Conservation (phyloP, 1,140 invertebrate genomes). For the Drosophila bipectinata region DNA sequence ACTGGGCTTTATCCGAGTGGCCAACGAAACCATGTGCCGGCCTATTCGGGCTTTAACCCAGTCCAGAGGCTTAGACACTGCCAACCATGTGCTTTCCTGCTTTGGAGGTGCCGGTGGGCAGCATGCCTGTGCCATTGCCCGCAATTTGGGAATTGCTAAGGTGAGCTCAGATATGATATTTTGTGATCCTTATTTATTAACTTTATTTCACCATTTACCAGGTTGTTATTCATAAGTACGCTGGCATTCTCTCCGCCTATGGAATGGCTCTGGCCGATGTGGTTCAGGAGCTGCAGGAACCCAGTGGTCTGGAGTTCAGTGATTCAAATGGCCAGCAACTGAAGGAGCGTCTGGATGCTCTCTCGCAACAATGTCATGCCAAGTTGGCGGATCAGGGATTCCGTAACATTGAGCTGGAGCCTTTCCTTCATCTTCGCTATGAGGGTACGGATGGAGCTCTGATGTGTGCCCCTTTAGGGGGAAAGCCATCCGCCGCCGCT, state of each 20-base stretch:
- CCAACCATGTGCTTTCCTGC: slow-evolving; percentile 95
- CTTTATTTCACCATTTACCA: not conserved
- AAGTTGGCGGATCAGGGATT: slow-evolving; percentile 92
- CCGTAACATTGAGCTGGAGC: slow-evolving; percentile 88
- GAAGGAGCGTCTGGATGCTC: slow-evolving; percentile 87
- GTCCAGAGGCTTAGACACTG: slow-evolving; percentile 97
- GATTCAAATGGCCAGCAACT: slow-evolving; percentile 87
- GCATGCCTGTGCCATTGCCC: slow-evolving; percentile 98
- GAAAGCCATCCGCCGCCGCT: slow-evolving; percentile 13
- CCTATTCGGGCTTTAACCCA: slow-evolving; percentile 92
- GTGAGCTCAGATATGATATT: slow-evolving; percentile 84
- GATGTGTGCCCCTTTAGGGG: slow-evolving; percentile 89
- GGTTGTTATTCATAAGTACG: slow-evolving; percentile 95
- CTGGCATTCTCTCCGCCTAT: slow-evolving; percentile 98
- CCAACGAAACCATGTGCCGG: slow-evolving; percentile 99
- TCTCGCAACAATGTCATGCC: slow-evolving; percentile 87
- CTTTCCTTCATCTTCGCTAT: slow-evolving; percentile 96
- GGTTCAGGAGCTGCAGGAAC: slow-evolving; percentile 96
- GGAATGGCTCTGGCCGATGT: slow-evolving; percentile 99
- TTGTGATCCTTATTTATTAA: not conserved
- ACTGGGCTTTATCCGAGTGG: slow-evolving; percentile 98
- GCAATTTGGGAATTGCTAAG: slow-evolving; percentile 92
- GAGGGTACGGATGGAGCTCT: slow-evolving; percentile 97
- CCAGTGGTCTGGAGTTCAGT: slow-evolving; percentile 90
- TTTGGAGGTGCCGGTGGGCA: slow-evolving; percentile 99